Conservation (phyloP, 2,797 vertebrate species). For the Trachops cirrhosus region DNA sequence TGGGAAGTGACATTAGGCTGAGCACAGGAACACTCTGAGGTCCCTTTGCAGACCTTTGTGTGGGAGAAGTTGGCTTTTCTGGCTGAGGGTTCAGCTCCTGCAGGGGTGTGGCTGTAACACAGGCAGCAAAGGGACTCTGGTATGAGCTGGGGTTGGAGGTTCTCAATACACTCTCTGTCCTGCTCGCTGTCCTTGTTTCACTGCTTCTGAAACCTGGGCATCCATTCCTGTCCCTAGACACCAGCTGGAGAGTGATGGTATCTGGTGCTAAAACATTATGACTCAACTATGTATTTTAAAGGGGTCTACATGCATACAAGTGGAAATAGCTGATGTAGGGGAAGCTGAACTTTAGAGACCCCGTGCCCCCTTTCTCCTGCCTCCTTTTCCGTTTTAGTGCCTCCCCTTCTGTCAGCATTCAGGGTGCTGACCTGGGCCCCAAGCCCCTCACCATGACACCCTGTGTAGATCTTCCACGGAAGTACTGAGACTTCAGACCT, state of each 20-base stretch:
- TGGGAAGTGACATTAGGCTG: not conserved
- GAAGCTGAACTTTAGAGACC: not conserved
- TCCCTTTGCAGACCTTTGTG: not conserved
- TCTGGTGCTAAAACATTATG: not conserved
- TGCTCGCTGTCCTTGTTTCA: not conserved
- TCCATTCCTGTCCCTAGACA: not conserved
- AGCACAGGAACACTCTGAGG: not conserved
- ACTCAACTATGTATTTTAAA: not conserved
- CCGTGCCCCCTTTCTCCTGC: not conserved
- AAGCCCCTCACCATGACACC: fast-evolving
- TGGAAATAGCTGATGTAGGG: not conserved
- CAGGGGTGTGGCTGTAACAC: not conserved
- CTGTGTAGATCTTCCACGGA: not conserved
- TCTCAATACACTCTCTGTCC: not conserved
- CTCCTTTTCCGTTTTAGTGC: not conserved
- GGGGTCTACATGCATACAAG: not conserved
- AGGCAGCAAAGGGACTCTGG: not conserved
- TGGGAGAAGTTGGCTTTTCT: not conserved
- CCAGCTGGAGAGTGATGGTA: not conserved
- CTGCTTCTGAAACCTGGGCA: not conserved
- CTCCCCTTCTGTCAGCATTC: not conserved
- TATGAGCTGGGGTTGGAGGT: not conserved
- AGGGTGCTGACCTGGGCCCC: not conserved
- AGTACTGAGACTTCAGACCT: too few species aligned
- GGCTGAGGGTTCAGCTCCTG: not conserved